Evolutionary conservation across 2,113 vertebrate genomes (phyloP), one percentile per base, ranked within the genome.

Genomic region (Nycticryphes semicollaris): DNA sequence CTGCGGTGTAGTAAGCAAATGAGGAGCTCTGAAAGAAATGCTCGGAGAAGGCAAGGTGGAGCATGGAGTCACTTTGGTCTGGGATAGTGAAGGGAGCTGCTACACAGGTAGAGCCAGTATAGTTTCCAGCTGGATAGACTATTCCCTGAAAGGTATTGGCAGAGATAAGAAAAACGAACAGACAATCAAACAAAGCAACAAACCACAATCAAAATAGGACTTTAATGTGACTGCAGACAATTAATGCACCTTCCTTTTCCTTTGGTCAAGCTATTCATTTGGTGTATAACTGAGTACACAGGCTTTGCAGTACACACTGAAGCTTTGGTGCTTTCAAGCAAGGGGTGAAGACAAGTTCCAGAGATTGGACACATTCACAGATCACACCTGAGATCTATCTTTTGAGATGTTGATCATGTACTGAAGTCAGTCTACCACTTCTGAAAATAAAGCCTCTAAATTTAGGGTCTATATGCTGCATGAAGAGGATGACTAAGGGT

Each of bases 1-100:
- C 97, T 10, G 97, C n/a, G 0, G 75, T 77, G 75, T 96, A 98
- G 82, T 98, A 97, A 31, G 98, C 96, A 50, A 98, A 96, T 33
- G 96, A 97, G 1, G 89, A 97, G 3, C 96, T 98, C 77, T 93
- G 96, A 64, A 98, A 98, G 94, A 98, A 97, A 80, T 97, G 96
- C 76, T 98, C 93, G 0, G 98, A 97, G 88, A 98, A 85, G 39
- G 97, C 97, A 27, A 98, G 41, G 85, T 97, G 97, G 43, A 98
- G 90, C 98, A 98, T 98, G 21, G 95, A 97, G 59, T 98, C 79
- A 0, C 37, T 89, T 50, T 57, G 82, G 8, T 96, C 90, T 1
- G 96, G 97, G 45, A 98, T 93, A 45, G 31, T 17, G 13, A 98
- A 97, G 27, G 96, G 97, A 53, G 50, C 39, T 50, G 97, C 89